These are phyloP conservation scores for Enteromius unitaeniatus DNA, from an alignment of 2,797 vertebrate genomes.

Conservation along the genomic window DNA sequence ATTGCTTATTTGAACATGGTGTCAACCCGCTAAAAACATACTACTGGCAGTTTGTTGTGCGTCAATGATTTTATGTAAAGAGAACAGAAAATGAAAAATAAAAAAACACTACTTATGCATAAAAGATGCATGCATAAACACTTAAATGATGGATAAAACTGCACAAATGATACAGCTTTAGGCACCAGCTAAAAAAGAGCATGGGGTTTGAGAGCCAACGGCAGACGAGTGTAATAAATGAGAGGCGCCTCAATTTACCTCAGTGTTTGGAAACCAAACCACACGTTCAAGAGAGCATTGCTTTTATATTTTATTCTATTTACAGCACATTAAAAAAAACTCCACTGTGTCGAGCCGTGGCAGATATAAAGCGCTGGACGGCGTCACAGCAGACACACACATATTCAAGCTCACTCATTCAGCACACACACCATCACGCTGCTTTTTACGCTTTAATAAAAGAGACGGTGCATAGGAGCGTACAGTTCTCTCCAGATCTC, in stretches of 20 bases:
- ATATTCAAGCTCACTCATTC: constrained; percentile 77
- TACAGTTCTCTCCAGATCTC: constrained; percentile 71
- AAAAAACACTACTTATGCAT: not conserved
- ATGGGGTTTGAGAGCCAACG: not conserved
- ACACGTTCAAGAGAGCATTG: constrained; percentile 49
- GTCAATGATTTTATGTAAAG: not conserved
- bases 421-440: constrained; percentile 54
- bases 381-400: constrained; percentile 58
- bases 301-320: constrained; percentile 87
- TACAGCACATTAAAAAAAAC: constrained; percentile 79
- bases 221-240: not conserved
- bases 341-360: constrained; percentile 71
- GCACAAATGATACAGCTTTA: not conserved
- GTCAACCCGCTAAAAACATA: not conserved
- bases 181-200: not conserved
- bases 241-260: not conserved
- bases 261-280: not conserved
- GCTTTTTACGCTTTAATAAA: constrained; percentile 70
- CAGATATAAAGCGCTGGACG: constrained; percentile 33
- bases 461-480: constrained; percentile 75
- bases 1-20: not conserved
- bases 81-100: not conserved
- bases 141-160: not conserved
- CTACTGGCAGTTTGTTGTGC: too few relatives aligned
- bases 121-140: not conserved